Evolutionary conservation across 2,113 vertebrate genomes (phyloP), one percentile per base, ranked within the genome.

Genomic region (Oreocharis arfaki): DNA sequence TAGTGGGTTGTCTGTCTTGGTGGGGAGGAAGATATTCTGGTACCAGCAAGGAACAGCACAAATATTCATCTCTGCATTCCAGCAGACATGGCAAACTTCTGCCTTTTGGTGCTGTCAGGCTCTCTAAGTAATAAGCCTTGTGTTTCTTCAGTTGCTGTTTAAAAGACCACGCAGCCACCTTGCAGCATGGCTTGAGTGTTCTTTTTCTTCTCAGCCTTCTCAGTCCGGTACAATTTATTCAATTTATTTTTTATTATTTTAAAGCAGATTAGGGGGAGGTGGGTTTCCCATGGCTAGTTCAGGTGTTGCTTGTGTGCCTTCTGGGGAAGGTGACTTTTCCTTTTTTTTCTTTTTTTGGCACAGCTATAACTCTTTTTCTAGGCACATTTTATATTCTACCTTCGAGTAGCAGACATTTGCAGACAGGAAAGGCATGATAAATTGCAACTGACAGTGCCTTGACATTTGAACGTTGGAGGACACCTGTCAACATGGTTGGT

Each of bases 401-500:
- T 87, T 87, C 5, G 49, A 75, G 49, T 22, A 84, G 80, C 90
- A 91, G 93, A 49, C n/a, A 16, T 92, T 82, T 88, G 83, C 79
- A 81, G 92, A 78, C 80, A 93, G 93, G 80, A 92, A 92, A 89
- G 92, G 60, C 60, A 75, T 76, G 92, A 90, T 86, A 92, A 95
- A 92, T 89, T 90, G 94, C 60, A 90, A 71, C 95, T 96, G 96
- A 75, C 52, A 50, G 86, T 93, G 88, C 90, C 76, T 74, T 79
- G 76, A 92, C 91, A 71, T 75, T 95, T 89, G 90, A 86, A 81
- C 1, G 1, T 65, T 84, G 86, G 76, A 93, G 92, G 93, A 71
- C 96, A 96, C 93, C 96, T 96, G 95, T 96, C 95, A 92, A 39
- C 93, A 67, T 79, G 83, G 79, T 5, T 70, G 73, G 69, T 93